Percentiles rank a stretch among this genome's conserved stretches.
Conservation (phyloP, 2,797 vertebrate species). For the Neosilurus hyrtlii region DNA sequence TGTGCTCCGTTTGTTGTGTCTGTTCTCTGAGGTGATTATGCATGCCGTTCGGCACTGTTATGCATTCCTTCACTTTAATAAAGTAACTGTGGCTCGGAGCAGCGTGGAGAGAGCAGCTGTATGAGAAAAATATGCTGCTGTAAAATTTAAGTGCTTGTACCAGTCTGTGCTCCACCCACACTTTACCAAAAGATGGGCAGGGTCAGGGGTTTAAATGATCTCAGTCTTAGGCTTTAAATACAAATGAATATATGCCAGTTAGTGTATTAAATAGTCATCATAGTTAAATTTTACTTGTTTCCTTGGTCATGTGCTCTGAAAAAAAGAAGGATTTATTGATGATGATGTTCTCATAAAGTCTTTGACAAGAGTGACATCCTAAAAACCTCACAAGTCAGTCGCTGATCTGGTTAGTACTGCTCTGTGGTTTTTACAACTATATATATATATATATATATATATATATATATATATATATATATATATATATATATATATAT, state of each 20-base stretch:
- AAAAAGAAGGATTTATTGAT: neutral
- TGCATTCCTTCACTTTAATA: slow-evolving; percentile 66
- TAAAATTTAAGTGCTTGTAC: slow-evolving; percentile 5
- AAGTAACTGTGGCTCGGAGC: slow-evolving; percentile 60
- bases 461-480: too few species aligned
- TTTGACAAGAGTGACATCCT: neutral
- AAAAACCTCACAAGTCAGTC: neutral
- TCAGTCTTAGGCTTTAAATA: neutral
- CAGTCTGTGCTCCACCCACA: slow-evolving; percentile 14
- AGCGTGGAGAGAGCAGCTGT: slow-evolving; percentile 1
- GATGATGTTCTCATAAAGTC: neutral
- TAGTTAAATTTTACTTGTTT: neutral
- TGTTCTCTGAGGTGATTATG: slow-evolving; percentile 72
- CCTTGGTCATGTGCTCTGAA: neutral
- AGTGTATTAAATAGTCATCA: neutral
- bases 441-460: too few species aligned
- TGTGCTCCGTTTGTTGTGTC: slow-evolving; percentile 68
- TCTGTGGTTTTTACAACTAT: neutral
- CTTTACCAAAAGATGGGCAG: neutral
- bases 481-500: too few species aligned
- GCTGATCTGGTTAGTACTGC: too few species aligned
- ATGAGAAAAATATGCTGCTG: slow-evolving; percentile 19
- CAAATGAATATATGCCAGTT: neutral
- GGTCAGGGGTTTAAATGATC: slow-evolving; percentile 5
- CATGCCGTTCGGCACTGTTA: slow-evolving; percentile 65